Evolutionary conservation across 2,797 vertebrate genomes (phyloP).

Genomic region (Oreonectes daqikongensis): DNA sequence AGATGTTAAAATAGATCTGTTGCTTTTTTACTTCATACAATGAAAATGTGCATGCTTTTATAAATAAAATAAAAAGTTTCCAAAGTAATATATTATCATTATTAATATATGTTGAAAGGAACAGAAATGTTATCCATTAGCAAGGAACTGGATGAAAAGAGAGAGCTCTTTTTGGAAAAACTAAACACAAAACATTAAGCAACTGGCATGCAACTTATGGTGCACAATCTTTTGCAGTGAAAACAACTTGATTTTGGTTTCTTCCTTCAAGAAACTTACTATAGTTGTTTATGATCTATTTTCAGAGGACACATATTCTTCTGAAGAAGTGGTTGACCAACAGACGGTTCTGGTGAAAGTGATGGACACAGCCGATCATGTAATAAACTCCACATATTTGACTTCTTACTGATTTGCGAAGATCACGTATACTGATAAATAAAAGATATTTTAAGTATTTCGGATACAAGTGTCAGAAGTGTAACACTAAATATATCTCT

Average conservation of each 20-base stretch:
- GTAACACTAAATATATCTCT: neutral
- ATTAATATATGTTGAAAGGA: too few species aligned
- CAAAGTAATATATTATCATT: too few species aligned
- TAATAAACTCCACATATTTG: slow-evolving; percentile 60
- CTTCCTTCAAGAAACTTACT: slow-evolving; percentile 5
- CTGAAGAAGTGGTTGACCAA: slow-evolving; percentile 89
- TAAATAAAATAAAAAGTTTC: too few species aligned
- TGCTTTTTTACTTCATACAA: too few species aligned
- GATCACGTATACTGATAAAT: too few species aligned
- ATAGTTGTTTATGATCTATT: slow-evolving; percentile 4
- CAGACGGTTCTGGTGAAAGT: slow-evolving; percentile 86
- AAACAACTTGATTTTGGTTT: neutral
- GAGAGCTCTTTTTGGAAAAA: too few species aligned
- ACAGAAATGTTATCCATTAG: too few species aligned
- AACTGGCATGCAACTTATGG: neutral
- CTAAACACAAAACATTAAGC: neutral
- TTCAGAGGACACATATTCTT: slow-evolving; percentile 88
- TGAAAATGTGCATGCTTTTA: too few species aligned
- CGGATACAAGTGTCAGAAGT: too few species aligned
- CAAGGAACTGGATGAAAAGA: too few species aligned
- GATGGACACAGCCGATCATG: slow-evolving; percentile 94
- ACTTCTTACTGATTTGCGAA: neutral
- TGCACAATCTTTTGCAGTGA: neutral
- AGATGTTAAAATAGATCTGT: too few species aligned
- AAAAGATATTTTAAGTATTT: too few species aligned